Conservation (phyloP, 2,888 invertebrate genomes). For the Gnatocerus cornutus region DNA sequence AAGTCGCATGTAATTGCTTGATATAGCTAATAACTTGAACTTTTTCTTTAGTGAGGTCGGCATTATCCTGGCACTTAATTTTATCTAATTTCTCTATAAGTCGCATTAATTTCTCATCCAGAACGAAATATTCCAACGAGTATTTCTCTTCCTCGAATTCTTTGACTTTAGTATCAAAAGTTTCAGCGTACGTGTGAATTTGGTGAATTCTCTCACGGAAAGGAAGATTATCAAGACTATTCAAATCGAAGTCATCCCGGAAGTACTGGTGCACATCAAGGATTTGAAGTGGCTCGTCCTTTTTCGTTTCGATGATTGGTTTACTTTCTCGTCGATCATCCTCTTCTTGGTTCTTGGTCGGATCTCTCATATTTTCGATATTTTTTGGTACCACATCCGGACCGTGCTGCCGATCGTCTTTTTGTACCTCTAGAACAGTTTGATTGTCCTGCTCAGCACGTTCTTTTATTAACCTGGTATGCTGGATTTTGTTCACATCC, state of each 20-base stretch:
- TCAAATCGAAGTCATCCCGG: conserved; percentile 25
- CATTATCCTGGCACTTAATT: conserved; percentile 27
- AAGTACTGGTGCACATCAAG: conserved; percentile 33
- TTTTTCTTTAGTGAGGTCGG: conserved; percentile 16
- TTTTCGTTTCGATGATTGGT: conserved; percentile 5
- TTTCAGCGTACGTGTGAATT: background rate
- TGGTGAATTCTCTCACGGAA: background rate
- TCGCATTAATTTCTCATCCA: conserved; percentile 41
- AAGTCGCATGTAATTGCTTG: conserved; percentile 21
- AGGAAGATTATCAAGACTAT: conserved; percentile 1
- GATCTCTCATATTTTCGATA: too few species aligned
- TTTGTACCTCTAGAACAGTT: too few species aligned
- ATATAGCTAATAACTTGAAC: conserved; percentile 31
- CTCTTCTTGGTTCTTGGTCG: too few species aligned
- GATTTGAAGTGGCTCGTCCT: conserved; percentile 30
- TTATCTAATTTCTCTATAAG: conserved; percentile 41
- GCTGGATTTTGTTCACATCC: too few species aligned
- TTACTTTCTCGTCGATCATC: too few species aligned
- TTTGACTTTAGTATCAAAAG: background rate
- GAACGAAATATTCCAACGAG: conserved; percentile 36
- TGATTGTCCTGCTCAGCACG: too few species aligned
- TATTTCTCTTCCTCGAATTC: conserved; percentile 1
- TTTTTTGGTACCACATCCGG: too few species aligned
- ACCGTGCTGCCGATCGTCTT: too few species aligned
- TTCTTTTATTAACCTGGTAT: too few species aligned